A percentile compares a stretch with the other conserved stretches of the same genome.
Evolutionary conservation across 2,113 vertebrate species (phyloP).

Genomic region (Petaurus breviceps): DNA sequence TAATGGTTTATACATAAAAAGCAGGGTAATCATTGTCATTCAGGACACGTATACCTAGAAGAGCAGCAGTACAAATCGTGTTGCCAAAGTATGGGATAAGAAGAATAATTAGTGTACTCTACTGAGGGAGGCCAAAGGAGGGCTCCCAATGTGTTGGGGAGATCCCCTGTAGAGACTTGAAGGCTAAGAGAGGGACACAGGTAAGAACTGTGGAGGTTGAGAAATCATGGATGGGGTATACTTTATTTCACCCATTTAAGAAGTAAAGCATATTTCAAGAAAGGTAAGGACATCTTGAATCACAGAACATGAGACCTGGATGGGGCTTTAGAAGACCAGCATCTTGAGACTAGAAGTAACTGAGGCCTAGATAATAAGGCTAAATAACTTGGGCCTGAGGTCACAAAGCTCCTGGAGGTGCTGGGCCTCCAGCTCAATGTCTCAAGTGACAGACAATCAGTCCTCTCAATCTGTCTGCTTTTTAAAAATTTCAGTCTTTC

Average conservation of each 20-base stretch:
- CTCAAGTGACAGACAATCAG: not conserved
- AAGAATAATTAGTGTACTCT: not conserved
- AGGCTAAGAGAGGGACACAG: no score
- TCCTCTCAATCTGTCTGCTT: not conserved
- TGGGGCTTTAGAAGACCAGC: no score
- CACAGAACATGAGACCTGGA: no score
- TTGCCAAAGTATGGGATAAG: not conserved
- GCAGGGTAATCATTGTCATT: not conserved
- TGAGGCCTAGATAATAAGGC: no score
- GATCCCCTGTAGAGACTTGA: not conserved
- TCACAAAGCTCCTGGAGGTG: no score
- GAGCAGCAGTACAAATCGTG: not conserved
- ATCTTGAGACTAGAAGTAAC: no score
- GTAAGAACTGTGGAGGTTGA: not conserved
- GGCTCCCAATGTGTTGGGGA: not conserved
- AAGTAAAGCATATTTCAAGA: no score
- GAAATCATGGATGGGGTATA: not conserved
- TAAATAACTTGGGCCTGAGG: no score
- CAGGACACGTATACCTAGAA: not conserved
- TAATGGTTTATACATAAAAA: not conserved
- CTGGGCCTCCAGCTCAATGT: no score
- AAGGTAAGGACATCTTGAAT: no score
- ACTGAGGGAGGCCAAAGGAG: no score
- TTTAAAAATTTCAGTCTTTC: not conserved
- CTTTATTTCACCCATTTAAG: not conserved